Percentiles rank a stretch among this genome's conserved stretches.
These are phyloP conservation scores for Sebastes matsubarae DNA, from an alignment of 2,797 vertebrate genomes.

Conservation along the genomic window DNA sequence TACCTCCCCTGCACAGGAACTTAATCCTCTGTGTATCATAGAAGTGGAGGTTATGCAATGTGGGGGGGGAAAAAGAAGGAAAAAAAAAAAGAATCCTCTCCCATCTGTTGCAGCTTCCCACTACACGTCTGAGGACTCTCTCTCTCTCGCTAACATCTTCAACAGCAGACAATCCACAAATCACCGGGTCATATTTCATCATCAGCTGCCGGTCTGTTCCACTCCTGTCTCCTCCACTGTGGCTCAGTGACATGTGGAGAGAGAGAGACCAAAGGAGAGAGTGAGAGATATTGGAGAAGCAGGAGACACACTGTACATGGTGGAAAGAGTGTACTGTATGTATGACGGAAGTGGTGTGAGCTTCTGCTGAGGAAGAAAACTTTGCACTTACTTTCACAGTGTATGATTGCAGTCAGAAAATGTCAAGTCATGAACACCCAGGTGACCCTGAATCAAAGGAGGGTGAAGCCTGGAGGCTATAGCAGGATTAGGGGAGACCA, in stretches of 20 bases:
- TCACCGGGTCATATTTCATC: slow-evolving; percentile 75
- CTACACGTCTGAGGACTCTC: slow-evolving; percentile 41
- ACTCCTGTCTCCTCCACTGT: slow-evolving; percentile 36
- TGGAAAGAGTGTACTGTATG: slow-evolving; percentile 6
- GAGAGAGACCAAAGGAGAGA: slow-evolving; percentile 26
- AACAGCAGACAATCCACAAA: slow-evolving; percentile 69
- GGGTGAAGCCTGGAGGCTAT: not conserved
- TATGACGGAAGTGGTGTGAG: slow-evolving; percentile 37
- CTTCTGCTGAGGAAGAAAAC: slow-evolving; percentile 36
- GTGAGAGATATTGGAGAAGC: slow-evolving; percentile 44
- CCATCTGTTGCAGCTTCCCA: slow-evolving; percentile 70
- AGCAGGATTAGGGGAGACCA: not conserved
- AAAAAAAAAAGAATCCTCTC: slow-evolving; percentile 27
- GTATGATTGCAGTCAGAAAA: slow-evolving; percentile 47
- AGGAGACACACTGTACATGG: not conserved
- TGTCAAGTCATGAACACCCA: slow-evolving; percentile 43
- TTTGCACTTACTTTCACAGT: slow-evolving; percentile 31
- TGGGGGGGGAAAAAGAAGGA: not conserved
- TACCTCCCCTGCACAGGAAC: slow-evolving; percentile 9
- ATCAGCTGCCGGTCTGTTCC: slow-evolving; percentile 67
- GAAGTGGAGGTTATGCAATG: slow-evolving; percentile 63
- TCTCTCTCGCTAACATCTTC: slow-evolving; percentile 49
- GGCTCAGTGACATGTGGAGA: slow-evolving; percentile 29
- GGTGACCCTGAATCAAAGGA: not conserved
- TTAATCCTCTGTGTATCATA: slow-evolving; percentile 24